Evolutionary conservation across 2,888 invertebrate genomes (phyloP), one percentile per base, ranked within the genome.

Genomic region (Dendrolimus pini): DNA sequence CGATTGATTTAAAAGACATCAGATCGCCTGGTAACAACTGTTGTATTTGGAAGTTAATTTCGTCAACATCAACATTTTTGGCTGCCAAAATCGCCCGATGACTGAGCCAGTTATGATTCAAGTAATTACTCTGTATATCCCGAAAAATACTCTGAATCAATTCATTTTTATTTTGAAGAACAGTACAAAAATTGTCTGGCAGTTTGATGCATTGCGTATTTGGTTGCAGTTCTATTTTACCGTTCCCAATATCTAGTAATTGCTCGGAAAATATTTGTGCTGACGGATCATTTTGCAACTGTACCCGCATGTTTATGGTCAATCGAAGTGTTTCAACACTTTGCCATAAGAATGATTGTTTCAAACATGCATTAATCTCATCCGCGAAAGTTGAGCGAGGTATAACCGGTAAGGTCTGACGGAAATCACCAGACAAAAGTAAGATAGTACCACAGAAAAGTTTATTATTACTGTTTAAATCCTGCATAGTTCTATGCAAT

Each of bases 21-120:
- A 56, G 2, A 2, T 18, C 2, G 2, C 61, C 59, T 56, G 62
- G 61, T 52, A 65, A 58, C 41, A 60, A 62, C 56, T 60, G 57
- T 63, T 63, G 61, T 59, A 62, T 61, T 53, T 62, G 6, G 9
- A 53, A n/a, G 13, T 57, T 57, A n/a, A 57, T 13, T 9, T 54
- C 13, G n/a, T 55, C 41, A 60, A 66, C 62, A 65, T 65, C 67
- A 55, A 62, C 60, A 53, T 72, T 71, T 66, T 69, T 70, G 10
- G 68, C 63, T 1, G 68, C 67, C 47, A 69, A 64, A 59, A 70
- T 75, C 60, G 64, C 68, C 62, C 71, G 63, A 65, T 70, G 65
- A 60, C 69, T 53, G 13, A 70, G 57, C 69, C 70, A 72, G 63
- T 65, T 54, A 56, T 68, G 63, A 60, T 71, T 59, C 9, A 56